Base-by-base conservation (phyloP, 2,888 invertebrate genomes). In the Torymus aiolomorphi region DNA sequence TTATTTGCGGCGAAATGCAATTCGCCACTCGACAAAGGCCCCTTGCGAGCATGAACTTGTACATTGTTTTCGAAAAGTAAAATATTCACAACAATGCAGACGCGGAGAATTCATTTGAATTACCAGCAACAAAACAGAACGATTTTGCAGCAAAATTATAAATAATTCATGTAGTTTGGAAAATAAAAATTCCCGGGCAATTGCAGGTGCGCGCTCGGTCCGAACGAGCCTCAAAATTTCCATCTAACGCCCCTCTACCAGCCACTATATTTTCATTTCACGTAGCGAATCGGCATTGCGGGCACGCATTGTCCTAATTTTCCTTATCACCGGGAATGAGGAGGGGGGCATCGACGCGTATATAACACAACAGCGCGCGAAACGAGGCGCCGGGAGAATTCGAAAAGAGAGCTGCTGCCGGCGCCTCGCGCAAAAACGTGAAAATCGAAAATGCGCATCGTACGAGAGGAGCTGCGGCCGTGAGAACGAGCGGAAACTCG, bases 291-390 rank as follows among this genome's bases (percentile, higher is more conserved):
- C 5, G 1, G 74, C 18, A 78, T 78, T 78, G 73, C 78, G 11
- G 16, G 67, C 78, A 78, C 78, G 78, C 73, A 57, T 63, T 49
- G 71, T 57, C 74, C 78, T 69, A 74, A 69, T 74, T 74, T 69
- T 24, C 62, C 62, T 61, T 62, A 74, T 74, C 69, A 69, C n/a
- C n/a, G 42, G 71, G 42, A 42, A 42, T 42, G 42, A 42, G 42
- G 18, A 57, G 20, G 18, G 57, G 20, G 49, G 61, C 16, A 61
- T 31, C 54, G 49, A 65, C 14, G 24, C 51, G 71, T 20, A 52
- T 59, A n/a, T 14, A 42, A 42, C 42, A 42, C 42, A 42, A 42
- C 8, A 42, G 42, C 42, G 42, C 42, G 61, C 20, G 62, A 61
- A 72, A 73, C 57, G 18, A 57, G 57, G 56, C 57, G 14, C 10